Evolutionary conservation across 2,113 vertebrate genomes (phyloP).

Genomic region (Nothocercus julius): DNA sequence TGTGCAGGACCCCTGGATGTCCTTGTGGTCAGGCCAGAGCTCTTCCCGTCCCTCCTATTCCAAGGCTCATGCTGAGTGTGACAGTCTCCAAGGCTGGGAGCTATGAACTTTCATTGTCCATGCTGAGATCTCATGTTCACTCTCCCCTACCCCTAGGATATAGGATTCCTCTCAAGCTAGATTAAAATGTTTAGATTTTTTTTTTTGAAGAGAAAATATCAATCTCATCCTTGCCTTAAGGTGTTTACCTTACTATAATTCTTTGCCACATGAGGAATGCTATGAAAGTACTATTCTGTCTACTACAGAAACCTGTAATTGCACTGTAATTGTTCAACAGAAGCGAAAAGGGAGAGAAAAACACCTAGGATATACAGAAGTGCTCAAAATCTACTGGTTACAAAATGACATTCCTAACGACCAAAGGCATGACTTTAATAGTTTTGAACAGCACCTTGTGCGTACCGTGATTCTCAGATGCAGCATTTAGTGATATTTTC

Average conservation of each 20-base stretch:
- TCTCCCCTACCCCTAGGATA: neutral
- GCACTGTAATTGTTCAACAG: neutral
- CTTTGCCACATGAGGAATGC: neutral
- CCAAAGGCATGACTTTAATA: neutral
- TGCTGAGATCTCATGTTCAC: neutral
- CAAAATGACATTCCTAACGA: neutral
- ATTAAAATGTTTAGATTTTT: neutral
- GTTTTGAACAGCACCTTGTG: neutral
- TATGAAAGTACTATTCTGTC: neutral
- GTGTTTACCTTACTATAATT: neutral
- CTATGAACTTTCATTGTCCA: neutral
- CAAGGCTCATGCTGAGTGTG: neutral
- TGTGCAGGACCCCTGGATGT: neutral
- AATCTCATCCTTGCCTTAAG: neutral
- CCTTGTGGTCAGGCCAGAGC: neutral
- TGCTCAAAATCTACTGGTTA: neutral
- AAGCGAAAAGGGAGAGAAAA: neutral
- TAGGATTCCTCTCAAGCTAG: neutral
- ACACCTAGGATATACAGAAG: neutral
- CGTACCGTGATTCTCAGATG: neutral
- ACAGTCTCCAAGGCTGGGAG: neutral
- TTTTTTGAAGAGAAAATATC: neutral
- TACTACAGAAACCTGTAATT: neutral
- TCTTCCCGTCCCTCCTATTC: neutral
- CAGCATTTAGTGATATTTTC: constrained; percentile 9